phyloP scores from a whole-genome alignment of 2,888 invertebrate genomes.

The Meteorus colon region DNA sequence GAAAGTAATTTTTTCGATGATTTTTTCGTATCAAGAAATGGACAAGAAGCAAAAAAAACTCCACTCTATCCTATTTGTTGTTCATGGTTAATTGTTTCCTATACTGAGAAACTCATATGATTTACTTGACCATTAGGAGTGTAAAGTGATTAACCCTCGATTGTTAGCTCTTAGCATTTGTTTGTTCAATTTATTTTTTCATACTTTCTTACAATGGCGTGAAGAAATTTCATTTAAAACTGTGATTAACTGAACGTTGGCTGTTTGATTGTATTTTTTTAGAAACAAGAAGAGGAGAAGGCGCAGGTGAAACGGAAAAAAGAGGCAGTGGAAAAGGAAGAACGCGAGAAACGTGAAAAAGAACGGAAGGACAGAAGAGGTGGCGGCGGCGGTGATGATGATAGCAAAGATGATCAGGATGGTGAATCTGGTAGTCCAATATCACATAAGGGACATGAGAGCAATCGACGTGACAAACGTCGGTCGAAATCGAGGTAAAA shows the following conservation, averaged over 20 bases:
- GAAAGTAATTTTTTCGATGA: neutral
- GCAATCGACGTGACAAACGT: slow-evolving; percentile 70
- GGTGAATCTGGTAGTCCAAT: slow-evolving; percentile 67
- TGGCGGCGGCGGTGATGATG: slow-evolving; percentile 70
- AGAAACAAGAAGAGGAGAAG: slow-evolving; percentile 86
- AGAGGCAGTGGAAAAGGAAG: slow-evolving; percentile 80
- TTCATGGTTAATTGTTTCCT: slow-evolving; percentile 42
- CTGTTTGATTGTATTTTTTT: slow-evolving; percentile 73
- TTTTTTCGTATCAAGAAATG: neutral
- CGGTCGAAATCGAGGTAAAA: slow-evolving; percentile 75
- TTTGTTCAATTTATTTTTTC: slow-evolving; percentile 37
- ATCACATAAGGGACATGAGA: slow-evolving; percentile 65
- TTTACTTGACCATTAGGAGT: slow-evolving; percentile 41
- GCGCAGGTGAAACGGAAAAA: slow-evolving; percentile 80
- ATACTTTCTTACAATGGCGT: slow-evolving; percentile 37
- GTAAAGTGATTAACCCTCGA: slow-evolving; percentile 51
- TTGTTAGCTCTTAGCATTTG: slow-evolving; percentile 63
- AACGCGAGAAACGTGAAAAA: slow-evolving; percentile 75
- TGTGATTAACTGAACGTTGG: slow-evolving; percentile 38
- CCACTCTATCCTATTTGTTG: neutral
- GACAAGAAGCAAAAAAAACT: neutral
- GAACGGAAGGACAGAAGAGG: slow-evolving; percentile 72
- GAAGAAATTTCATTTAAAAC: slow-evolving; percentile 32
- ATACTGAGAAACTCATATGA: slow-evolving; percentile 38
- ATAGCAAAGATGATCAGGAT: slow-evolving; percentile 70